Evolutionary conservation across 1,140 invertebrate genomes (phyloP).

Genomic region (Babylonia areolata): DNA sequence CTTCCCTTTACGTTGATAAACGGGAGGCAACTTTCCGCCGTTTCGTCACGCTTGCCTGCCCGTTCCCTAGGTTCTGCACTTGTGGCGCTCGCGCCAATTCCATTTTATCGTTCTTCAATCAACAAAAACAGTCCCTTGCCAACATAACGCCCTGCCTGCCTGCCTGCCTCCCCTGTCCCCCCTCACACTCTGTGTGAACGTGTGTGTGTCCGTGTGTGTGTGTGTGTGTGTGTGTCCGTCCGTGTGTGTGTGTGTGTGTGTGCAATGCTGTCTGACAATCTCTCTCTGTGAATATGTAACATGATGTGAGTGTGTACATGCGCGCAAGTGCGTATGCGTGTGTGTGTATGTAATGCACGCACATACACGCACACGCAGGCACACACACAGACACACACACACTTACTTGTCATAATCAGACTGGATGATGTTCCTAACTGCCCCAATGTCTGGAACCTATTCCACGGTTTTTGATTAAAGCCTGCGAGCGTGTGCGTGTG

Average conservation of each 20-base stretch:
- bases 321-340: no score
- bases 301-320: no score
- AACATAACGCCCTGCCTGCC: background rate
- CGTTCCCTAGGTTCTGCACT: background rate
- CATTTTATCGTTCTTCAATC: constrained; percentile 20
- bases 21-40: constrained; percentile 24
- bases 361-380: no score
- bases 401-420: no score
- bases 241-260: no score
- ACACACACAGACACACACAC: no score
- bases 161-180: background rate
- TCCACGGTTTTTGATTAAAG: no score
- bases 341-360: no score
- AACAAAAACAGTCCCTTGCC: constrained; percentile 12
- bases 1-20: background rate
- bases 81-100: constrained; percentile 15
- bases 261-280: no score
- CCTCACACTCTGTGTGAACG: constrained; percentile 15
- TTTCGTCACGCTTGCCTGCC: background rate
- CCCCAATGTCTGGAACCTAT: no score
- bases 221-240: background rate
- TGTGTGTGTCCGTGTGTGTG: background rate
- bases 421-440: no score
- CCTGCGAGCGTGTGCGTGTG: constrained; percentile 18
- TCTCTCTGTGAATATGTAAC: background rate